A percentile compares a stretch with the other conserved stretches of the same genome.
These are phyloP conservation scores for Goniozus legneri DNA, from an alignment of 1,140 invertebrate species.

Conservation along the genomic window DNA sequence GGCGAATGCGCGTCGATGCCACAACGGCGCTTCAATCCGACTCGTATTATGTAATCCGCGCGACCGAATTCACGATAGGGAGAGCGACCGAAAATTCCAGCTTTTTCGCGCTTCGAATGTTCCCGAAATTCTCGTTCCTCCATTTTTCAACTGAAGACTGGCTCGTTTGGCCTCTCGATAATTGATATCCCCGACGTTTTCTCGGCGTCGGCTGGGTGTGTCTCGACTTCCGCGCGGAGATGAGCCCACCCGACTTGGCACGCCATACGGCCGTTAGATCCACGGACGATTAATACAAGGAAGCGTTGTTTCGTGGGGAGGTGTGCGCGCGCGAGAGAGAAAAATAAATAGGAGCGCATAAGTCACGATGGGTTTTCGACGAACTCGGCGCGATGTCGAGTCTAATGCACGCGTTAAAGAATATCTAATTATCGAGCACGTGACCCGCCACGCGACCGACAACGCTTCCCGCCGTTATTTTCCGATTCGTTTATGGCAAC, in stretches of 20 bases:
- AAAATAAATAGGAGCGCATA: no score
- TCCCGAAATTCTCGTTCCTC: no score
- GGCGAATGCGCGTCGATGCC: not conserved
- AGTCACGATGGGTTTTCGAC: conserved; percentile 1
- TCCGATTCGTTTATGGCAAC: conserved; percentile 50
- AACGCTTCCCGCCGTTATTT: conserved; percentile 48
- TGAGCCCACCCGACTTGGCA: conserved; percentile 21
- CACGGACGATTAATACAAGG: conserved; percentile 42
- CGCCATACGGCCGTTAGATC: conserved; percentile 44
- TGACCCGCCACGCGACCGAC: conserved; percentile 50
- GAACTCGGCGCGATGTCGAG: conserved; percentile 10
- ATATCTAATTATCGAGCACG: conserved; percentile 54
- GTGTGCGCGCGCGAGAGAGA: not conserved
- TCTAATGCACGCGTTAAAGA: conserved; percentile 48
- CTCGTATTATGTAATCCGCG: conserved; percentile 8
- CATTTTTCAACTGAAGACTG: no score
- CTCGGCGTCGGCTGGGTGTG: conserved; percentile 3
- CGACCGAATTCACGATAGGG: no score
- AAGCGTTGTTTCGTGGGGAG: conserved; percentile 2
- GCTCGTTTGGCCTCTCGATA: no score
- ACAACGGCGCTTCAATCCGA: conserved; percentile 11
- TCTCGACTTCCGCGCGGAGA: conserved; percentile 17
- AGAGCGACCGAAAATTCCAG: no score
- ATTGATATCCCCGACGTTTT: conserved; percentile 18
- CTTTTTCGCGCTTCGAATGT: no score